Percentiles rank a stretch among this genome's conserved stretches.
Evolutionary conservation across 2,888 invertebrate species (phyloP).

Genomic region (Lapara coniferarum): DNA sequence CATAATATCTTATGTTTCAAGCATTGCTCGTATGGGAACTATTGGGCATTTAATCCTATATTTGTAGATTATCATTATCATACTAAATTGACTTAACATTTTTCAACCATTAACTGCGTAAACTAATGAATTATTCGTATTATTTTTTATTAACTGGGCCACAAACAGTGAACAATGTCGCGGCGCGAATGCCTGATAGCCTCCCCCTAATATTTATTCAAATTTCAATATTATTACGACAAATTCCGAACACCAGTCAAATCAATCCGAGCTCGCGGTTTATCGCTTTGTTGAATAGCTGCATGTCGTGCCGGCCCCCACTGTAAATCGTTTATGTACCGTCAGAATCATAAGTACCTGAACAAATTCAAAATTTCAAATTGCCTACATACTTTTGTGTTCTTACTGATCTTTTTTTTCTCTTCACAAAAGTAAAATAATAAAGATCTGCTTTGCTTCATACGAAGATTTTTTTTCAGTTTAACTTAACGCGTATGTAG

Average conservation of each 20-base stretch:
- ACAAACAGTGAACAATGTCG: conserved; percentile 67
- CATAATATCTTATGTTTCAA: conserved; percentile 52
- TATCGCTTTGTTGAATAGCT: conserved; percentile 73
- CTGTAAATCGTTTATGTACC: conserved; percentile 38
- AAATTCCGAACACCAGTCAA: conserved; percentile 71
- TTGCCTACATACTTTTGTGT: no score
- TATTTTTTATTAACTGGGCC: conserved; percentile 76
- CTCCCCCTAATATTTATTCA: conserved; percentile 67
- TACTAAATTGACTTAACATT: conserved; percentile 83
- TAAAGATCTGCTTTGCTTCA: no score
- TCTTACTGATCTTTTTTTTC: no score
- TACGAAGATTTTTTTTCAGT: no score
- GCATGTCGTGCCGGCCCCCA: conserved; percentile 67
- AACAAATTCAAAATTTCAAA: no score
- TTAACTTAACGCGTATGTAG: no score
- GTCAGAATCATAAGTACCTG: no score
- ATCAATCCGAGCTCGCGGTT: conserved; percentile 75
- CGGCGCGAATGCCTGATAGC: conserved; percentile 84
- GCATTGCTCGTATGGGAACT: conserved; percentile 78
- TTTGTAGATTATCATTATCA: conserved; percentile 82
- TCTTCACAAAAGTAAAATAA: no score
- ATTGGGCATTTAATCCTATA: conserved; percentile 85
- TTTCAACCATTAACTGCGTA: conserved; percentile 82
- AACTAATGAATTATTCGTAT: conserved; percentile 79
- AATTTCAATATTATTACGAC: conserved; percentile 63